Evolutionary conservation across 2,113 vertebrate species (phyloP).

Genomic region (Muntiacus reevesi): DNA sequence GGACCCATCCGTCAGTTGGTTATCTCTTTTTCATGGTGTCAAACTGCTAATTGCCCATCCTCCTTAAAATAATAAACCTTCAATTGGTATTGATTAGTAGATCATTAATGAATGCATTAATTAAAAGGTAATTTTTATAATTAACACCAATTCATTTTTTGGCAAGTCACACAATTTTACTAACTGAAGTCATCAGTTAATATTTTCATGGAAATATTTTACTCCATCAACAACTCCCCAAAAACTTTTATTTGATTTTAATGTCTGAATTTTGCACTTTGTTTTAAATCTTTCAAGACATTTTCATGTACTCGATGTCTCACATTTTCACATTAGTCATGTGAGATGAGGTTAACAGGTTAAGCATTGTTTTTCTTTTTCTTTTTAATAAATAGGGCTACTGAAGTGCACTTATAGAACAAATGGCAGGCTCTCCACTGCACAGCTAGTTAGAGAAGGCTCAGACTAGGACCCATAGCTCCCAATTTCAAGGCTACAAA

Average conservation of each 20-base stretch:
- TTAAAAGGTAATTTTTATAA: constrained; percentile 57
- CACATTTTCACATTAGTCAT: neutral
- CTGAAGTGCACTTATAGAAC: neutral
- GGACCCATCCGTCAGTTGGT: constrained; percentile 77
- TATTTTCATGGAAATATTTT: neutral
- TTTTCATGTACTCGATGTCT: neutral
- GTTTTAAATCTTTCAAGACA: neutral
- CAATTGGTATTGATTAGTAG: constrained; percentile 66
- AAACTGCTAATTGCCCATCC: constrained; percentile 76
- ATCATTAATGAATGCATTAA: constrained; percentile 66
- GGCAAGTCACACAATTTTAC: constrained; percentile 64
- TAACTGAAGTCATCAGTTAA: constrained; percentile 43
- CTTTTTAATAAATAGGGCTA: neutral
- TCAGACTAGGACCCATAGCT: neutral
- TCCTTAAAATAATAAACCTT: constrained; percentile 77
- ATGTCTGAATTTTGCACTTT: neutral
- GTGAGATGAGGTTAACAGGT: neutral
- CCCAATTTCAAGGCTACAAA: neutral
- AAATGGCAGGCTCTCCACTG: neutral
- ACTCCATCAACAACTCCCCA: neutral
- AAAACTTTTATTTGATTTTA: neutral
- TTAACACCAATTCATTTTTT: constrained; percentile 62
- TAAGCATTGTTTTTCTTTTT: neutral
- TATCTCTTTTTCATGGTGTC: constrained; percentile 73
- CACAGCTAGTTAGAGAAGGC: neutral